Evolutionary conservation across 2,888 invertebrate genomes (phyloP).

Genomic region (Hybos culiciformis): DNA sequence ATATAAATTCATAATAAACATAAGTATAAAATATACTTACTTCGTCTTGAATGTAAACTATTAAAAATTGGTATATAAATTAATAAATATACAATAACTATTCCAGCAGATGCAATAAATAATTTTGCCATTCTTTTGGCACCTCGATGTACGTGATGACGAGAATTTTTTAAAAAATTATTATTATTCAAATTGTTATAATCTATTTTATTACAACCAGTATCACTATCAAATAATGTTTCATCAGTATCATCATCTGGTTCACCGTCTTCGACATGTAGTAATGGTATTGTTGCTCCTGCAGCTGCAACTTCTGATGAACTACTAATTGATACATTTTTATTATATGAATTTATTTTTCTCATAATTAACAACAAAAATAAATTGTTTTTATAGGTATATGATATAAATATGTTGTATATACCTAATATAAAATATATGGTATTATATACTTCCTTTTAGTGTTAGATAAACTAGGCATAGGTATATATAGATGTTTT

Average conservation of each 20-base stretch:
- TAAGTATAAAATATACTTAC: slow-evolving; percentile 17
- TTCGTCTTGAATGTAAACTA: slow-evolving; percentile 24
- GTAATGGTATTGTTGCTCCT: too few relatives aligned
- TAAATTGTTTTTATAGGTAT: slow-evolving; percentile 14
- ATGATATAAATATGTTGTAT: slow-evolving; percentile 13
- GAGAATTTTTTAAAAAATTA: too few relatives aligned
- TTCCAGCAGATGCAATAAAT: slow-evolving; percentile 17
- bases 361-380: slow-evolving; percentile 10
- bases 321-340: slow-evolving; percentile 6
- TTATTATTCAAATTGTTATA: too few relatives aligned
- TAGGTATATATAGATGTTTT: too few relatives aligned
- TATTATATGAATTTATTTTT: slow-evolving; percentile 12
- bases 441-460: too few relatives aligned
- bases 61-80: slow-evolving; percentile 26
- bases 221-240: too few relatives aligned
- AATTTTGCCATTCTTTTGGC: slow-evolving; percentile 20
- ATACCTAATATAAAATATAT: not conserved
- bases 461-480: too few relatives aligned
- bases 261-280: too few relatives aligned
- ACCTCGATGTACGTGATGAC: slow-evolving; percentile 21
- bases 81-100: slow-evolving; percentile 21
- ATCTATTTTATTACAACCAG: too few relatives aligned
- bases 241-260: too few relatives aligned
- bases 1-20: not conserved
- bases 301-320: too few relatives aligned